Evolutionary conservation across 23 tunicate genomes (phyloP).

Genomic region (Trididemnum clinides): DNA sequence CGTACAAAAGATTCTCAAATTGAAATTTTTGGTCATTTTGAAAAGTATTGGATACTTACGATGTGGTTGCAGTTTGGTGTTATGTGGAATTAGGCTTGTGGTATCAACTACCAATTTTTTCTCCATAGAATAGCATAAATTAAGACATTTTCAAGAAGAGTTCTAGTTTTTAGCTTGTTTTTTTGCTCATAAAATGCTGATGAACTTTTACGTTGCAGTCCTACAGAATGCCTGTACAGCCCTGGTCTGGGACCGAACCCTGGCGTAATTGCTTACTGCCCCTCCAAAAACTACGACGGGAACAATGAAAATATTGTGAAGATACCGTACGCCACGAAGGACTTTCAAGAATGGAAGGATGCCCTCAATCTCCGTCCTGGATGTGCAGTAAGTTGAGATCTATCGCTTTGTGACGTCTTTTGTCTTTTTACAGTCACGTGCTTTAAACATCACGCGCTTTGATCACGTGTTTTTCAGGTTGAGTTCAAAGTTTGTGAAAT

Average conservation of each 20-base stretch:
- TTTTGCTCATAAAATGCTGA: too few species aligned
- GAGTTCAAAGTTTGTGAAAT: conserved; percentile 82
- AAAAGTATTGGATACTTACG: too few species aligned
- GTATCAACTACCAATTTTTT: too few species aligned
- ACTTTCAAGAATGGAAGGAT: conserved; percentile 86
- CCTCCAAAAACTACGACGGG: conserved; percentile 4
- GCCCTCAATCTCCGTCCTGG: conserved; percentile 63
- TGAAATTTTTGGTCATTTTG: too few species aligned
- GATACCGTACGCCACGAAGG: conserved; percentile 78
- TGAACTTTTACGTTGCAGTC: too few species aligned
- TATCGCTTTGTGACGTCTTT: too few species aligned
- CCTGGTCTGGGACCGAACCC: conserved; percentile 92
- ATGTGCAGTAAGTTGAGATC: conserved; percentile 37
- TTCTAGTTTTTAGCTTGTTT: too few species aligned
- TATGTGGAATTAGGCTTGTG: too few species aligned
- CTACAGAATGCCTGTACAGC: conserved; percentile 79
- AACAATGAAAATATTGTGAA: conserved; percentile 26
- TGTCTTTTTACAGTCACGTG: neutral
- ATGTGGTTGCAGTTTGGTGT: too few species aligned
- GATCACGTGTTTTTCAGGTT: conserved; percentile 60
- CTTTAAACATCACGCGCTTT: neutral
- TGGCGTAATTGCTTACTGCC: conserved; percentile 62
- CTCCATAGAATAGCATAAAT: too few species aligned
- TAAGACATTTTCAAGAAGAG: too few species aligned
- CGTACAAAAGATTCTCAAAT: too few species aligned